A percentile compares a stretch with the other conserved stretches of the same genome.
Conservation (phyloP, 2,113 vertebrate species). For the Anarhynchus alexandrinus region DNA sequence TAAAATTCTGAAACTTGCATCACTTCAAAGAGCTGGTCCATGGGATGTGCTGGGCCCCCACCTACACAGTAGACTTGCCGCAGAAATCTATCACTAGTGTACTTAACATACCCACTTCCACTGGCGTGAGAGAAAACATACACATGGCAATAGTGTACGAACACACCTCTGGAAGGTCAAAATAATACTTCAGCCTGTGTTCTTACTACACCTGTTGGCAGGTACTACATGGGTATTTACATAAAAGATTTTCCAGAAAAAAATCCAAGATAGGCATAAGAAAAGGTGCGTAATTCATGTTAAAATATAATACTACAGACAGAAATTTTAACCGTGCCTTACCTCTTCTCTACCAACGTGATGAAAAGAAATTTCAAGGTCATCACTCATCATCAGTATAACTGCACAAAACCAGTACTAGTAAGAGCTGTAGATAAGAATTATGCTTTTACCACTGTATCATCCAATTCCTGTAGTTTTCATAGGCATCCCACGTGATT, state of each 20-base stretch:
- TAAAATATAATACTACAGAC: not conserved
- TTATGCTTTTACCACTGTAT: not conserved
- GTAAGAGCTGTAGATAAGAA: not conserved
- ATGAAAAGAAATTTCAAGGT: constrained; percentile 1
- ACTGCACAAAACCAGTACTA: not conserved
- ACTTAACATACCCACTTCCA: not conserved
- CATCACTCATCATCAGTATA: not conserved
- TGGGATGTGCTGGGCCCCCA: not conserved
- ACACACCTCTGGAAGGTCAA: not conserved
- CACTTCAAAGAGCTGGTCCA: not conserved
- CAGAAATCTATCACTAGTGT: not conserved
- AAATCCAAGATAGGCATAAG: not conserved
- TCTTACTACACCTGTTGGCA: not conserved
- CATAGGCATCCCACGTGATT: not conserved
- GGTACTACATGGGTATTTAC: not conserved
- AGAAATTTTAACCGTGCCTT: not conserved
- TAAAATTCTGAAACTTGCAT: not conserved
- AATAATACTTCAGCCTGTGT: not conserved
- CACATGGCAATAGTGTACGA: rapidly evolving
- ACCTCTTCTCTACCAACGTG: not conserved
- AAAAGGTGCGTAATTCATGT: not conserved
- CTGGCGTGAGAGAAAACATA: not conserved
- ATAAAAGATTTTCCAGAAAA: not conserved
- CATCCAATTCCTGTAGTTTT: not conserved
- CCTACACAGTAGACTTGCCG: not conserved